Evolutionary conservation across 2,113 vertebrate genomes (phyloP), one percentile per base, ranked within the genome.

Genomic region (Cyanoramphus novaezelandiae): DNA sequence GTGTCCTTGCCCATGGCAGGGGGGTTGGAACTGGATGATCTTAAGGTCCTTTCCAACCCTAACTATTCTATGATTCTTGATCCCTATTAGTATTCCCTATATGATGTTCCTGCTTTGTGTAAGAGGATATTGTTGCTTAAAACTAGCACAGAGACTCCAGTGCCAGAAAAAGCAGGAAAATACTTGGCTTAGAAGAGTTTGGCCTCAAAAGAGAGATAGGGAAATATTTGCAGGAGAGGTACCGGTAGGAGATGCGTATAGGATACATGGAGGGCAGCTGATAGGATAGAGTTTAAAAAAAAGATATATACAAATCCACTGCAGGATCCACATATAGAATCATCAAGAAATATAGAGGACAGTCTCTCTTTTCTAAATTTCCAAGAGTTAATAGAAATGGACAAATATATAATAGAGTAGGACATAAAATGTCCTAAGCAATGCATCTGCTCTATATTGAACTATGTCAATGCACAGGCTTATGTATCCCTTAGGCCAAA

Each of bases 341-440:
- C 37, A 37, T 21, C 33, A 8, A 60, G n/a, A 90, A 77, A 72
- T 3, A 53, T 3, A 49, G 19, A 85, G 47, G 67, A 50, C 2
- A 3, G 55, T 27, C 60, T 67, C 19, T 5, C 16, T 7, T n/a
- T 43, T 77, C 67, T 91, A 11, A 77, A 17, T 27, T 64, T n/a
- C 17, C 41, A 41, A 24, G 55, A 79, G 24, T 29, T 86, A 91
- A 95, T 76, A 50, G 9, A 94, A 88, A 64, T 65, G 24, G 92
- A 95, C 93, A 93, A 94, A 85, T 47, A 23, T 63, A 12, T 86
- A 85, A 87, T 24, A 55, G 78, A 91, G n/a, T 6, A 83, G 47
- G 88, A 77, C 86, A 82, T 47, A 35, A 94, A 84, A 82, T 63
- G 90, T 96, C 93, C 77, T 75, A 13, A 83, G 57, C 46, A 87